These are phyloP conservation scores for Drosophila parabipectinata DNA, from an alignment of 1,140 invertebrate genomes.

Conservation along the genomic window DNA sequence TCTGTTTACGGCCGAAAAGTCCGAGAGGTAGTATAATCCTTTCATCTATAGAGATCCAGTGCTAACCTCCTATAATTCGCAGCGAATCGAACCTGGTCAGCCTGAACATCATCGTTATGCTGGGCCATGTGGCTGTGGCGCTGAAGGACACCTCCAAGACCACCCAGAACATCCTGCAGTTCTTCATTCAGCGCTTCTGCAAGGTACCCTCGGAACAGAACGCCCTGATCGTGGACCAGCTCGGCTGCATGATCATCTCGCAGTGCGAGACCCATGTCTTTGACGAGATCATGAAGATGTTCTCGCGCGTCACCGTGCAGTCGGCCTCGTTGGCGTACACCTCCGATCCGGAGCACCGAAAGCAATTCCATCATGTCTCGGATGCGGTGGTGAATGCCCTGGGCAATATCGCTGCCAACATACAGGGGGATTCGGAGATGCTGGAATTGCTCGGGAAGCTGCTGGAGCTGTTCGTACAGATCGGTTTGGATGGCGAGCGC, in stretches of 20 bases:
- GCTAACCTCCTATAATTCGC: neutral
- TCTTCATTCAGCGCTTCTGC: constrained; percentile 98
- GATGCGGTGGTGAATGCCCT: constrained; percentile 97
- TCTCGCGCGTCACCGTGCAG: constrained; percentile 96
- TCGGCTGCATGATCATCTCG: constrained; percentile 98
- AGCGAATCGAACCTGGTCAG: constrained; percentile 95
- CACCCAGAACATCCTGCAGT: constrained; percentile 97
- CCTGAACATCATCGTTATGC: constrained; percentile 97
- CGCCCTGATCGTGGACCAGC: constrained; percentile 97
- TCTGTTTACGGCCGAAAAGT: constrained; percentile 95
- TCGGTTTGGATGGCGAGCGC: constrained; percentile 97
- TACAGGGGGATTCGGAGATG: constrained; percentile 94
- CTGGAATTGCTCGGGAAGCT: constrained; percentile 94
- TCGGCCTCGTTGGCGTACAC: constrained; percentile 95
- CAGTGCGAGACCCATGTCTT: constrained; percentile 93
- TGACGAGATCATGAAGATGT: constrained; percentile 99
- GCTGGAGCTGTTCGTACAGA: constrained; percentile 98
- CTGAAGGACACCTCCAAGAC: constrained; percentile 96
- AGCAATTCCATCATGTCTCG: constrained; percentile 90
- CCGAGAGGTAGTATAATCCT: constrained; percentile 84
- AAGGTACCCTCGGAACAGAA: constrained; percentile 94
- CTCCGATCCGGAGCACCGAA: constrained; percentile 88
- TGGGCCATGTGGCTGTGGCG: constrained; percentile 98
- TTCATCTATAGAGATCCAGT: neutral
- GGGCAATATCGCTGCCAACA: constrained; percentile 96